Base-by-base conservation (phyloP, 2,113 vertebrate genomes). In the Brachypodius melanocephalos region DNA sequence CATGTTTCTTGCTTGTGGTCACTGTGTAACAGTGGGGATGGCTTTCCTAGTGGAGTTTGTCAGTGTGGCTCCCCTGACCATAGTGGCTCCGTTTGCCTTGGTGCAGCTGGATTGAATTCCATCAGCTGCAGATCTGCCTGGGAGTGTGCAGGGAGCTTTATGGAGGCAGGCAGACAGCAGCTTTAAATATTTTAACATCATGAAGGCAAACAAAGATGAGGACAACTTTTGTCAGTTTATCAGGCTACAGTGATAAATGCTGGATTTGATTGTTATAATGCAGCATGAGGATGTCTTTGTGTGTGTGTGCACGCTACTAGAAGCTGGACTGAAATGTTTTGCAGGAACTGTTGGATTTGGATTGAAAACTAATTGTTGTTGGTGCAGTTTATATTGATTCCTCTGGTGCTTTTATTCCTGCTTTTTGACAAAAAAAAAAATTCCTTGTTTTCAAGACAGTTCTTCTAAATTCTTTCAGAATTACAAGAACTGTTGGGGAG, bases 61-160 rank as follows among this genome's bases (percentile, higher is more conserved):
- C 32, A 36, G 8, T 20, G 36, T 43, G 58, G 14, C 24, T 85
- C 19, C 22, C 10, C 24, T 38, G 32, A 25, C 48, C 2, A 0
- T 59, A 63, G 52, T 20, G 14, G 32, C 24, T 85, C 22, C 13
- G 2, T 48, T 67, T 81, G 12, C 68, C 32, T 89, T 61, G 28
- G 32, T 45, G 55, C 24, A 75, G 42, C 24, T 51, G 74, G 21
- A 24, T 10, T 75, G 45, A 57, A 43, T 88, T 79, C 9, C 28
- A 72, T 12, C 69, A 85, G 52, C 77, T 85, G 77, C 9, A 9
- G n/a, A n/a, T 32, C n/a, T 85, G 48, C 9, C n/a, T 52, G 69
- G 45, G n/a, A 9, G 0, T 8, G 5, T 62, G 43, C 15, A 67
- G 36, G n/a, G 5, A 52, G 3, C 2, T 5, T 45, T 45, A 7